These are phyloP conservation scores for Scelioninae gen. 2 DNA, from an alignment of 2,888 invertebrate genomes.

Conservation along the genomic window DNA sequence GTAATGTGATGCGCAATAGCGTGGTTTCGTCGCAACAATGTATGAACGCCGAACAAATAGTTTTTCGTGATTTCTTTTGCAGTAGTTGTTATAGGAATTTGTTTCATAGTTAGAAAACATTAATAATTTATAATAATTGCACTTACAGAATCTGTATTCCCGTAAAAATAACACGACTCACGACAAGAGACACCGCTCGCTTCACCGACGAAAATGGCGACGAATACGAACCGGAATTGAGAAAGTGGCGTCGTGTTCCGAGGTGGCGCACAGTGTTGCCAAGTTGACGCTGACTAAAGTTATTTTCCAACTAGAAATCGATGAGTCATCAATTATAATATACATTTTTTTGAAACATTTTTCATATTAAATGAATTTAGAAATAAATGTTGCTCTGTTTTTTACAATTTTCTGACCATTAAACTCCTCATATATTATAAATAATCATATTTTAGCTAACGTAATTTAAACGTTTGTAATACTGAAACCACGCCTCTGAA, in stretches of 20 bases:
- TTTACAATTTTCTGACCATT: too few relatives aligned
- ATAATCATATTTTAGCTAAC: background rate
- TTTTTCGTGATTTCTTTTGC: background rate
- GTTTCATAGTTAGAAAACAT: background rate
- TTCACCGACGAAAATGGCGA: slow-evolving; percentile 53
- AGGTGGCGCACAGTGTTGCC: slow-evolving; percentile 40
- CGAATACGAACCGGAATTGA: slow-evolving; percentile 31
- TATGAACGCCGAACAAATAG: background rate
- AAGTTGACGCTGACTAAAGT: slow-evolving; percentile 1
- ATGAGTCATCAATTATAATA: slow-evolving; percentile 4
- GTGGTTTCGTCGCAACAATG: slow-evolving; percentile 38
- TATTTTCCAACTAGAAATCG: background rate
- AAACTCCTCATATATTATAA: too few relatives aligned
- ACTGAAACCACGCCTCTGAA: slow-evolving; percentile 4
- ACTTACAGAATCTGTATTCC: slow-evolving; percentile 32
- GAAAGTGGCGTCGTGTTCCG: slow-evolving; percentile 50
- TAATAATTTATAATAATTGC: background rate
- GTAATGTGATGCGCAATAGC: slow-evolving; percentile 49
- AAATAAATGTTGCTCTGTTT: too few relatives aligned
- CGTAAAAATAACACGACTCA: slow-evolving; percentile 28
- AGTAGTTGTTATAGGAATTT: background rate
- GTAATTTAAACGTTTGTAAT: slow-evolving; percentile 12
- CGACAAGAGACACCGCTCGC: slow-evolving; percentile 23
- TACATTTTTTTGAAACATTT: too few relatives aligned
- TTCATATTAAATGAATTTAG: too few relatives aligned